Evolutionary conservation across 2,888 invertebrate genomes (phyloP), one percentile per base, ranked within the genome.

Genomic region (Pediacus dermestoides): DNA sequence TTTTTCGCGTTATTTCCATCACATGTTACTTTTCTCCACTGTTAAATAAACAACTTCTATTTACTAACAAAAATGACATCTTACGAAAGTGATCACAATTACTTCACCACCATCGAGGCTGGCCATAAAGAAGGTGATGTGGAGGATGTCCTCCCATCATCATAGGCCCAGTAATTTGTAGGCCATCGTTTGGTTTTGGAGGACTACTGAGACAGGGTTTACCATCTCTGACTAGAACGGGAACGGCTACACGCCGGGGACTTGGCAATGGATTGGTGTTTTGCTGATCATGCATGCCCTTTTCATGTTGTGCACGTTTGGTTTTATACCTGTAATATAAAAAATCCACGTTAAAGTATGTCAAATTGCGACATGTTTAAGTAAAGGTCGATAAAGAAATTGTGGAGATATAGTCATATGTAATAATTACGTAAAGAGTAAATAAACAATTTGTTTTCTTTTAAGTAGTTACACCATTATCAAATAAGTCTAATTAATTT

Each of bases 281-380:
- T 54, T 67, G 66, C 44, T 71, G 64, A 43, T 85, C 81, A 52
- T 84, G 80, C 50, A 81, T 70, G 10, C 88, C 87, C 68, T 94
- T 89, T 70, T 97, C 97, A 62, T 91, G 92, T 40, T 92, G 88
- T 0, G 96, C 92, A n/a, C 97, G 77, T 72, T 97, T 97, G 61
- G 96, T 94, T 76, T 97, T 99, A 74, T 99, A 99, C 63, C 77
- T 73, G n/a, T n/a, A n/a, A n/a, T n/a, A n/a, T n/a, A n/a, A n/a
- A n/a, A n/a, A n/a, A n/a, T n/a, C n/a, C n/a, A n/a, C n/a, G n/a
- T n/a, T n/a, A n/a, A n/a, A n/a, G n/a, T n/a, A n/a, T n/a, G n/a
- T n/a, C n/a, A n/a, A n/a, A n/a, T n/a, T n/a, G n/a, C n/a, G n/a
- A n/a, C n/a, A n/a, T n/a, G n/a, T n/a, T n/a, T n/a, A n/a, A n/a